Base-by-base conservation (phyloP, 53 echinoderm and acorn worm genomes). In the Henricia sp. region DNA sequence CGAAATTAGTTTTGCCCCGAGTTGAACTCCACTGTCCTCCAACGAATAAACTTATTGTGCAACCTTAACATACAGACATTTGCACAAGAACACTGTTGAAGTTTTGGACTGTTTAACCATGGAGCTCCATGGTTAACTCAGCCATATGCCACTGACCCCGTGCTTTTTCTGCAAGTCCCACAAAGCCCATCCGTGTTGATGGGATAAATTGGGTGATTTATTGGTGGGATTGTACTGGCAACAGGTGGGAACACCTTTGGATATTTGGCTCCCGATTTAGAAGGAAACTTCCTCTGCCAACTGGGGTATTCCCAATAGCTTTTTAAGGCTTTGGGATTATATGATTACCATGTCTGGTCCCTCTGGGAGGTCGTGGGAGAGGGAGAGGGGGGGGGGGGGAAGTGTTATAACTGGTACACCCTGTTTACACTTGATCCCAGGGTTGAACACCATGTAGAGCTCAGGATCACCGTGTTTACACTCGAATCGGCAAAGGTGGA, bases 191-290 rank as follows among this genome's bases (percentile, higher is more conserved):
- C 58, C 30, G 60, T 41, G 43, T 42, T 44, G 17, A 58, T 77
- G 59, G 62, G 64, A 64, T 80, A 80, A 80, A 80, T 80, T 63
- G 40, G 62, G 30, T 46, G 80, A 80, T 80, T 80, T 80, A 80
- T 80, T 33, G 63, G 38, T 2, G n/a, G 50, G 20, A 39, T 46
- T 80, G 48, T 30, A 0, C 20, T 43, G 19, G 50, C 34, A 80
- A 80, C 80, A 80, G 80, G 80, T 80, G 80, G 80, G 63, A 58
- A 39, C 59, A 58, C 42, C 57, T 58, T 41, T 41, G 56, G 76
- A 76, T 58, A 76, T 76, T 76, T 76, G n/a, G 38, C 28, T 40
- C 16, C 76, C 28, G 57, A 40, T 29, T 41, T 57, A 24, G 33
- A 20, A 8, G 34, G 48, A 28, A 70, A 44, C 0, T 50, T 44